phyloP scores from a whole-genome alignment of 2,113 vertebrate species.

The Ageneiosus marmoratus region DNA sequence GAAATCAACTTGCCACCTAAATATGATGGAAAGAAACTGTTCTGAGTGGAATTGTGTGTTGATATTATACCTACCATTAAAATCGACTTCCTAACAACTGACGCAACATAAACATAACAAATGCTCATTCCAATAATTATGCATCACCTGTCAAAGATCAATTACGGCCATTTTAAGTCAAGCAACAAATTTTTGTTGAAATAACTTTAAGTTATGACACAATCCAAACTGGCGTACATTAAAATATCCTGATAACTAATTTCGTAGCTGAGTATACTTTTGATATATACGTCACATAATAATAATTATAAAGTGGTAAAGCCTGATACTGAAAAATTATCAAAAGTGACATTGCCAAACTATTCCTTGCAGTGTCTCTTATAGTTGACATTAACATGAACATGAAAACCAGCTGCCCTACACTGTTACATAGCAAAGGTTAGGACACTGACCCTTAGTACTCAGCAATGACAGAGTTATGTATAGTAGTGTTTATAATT shows the following conservation, averaged over 20 bases:
- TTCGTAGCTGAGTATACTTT: background rate
- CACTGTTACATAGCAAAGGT: background rate
- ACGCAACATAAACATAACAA: background rate
- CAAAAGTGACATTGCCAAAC: background rate
- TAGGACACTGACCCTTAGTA: background rate
- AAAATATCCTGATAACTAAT: background rate
- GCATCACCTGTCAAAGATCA: background rate
- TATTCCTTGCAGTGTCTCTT: background rate
- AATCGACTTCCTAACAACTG: background rate
- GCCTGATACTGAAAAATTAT: background rate
- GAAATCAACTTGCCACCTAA: background rate
- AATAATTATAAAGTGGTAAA: background rate
- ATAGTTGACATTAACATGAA: background rate
- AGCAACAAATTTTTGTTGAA: background rate
- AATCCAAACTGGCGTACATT: background rate
- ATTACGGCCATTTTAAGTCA: background rate
- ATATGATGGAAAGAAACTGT: background rate
- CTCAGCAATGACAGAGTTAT: background rate
- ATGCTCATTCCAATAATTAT: background rate
- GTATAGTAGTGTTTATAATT: background rate
- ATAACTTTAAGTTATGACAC: background rate
- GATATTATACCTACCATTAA: background rate
- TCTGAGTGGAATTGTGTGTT: conserved; percentile 10
- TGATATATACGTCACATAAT: background rate
- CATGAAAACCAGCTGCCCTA: background rate